Conservation (phyloP, 1,140 invertebrate genomes). For the Pogonus chalceus region DNA sequence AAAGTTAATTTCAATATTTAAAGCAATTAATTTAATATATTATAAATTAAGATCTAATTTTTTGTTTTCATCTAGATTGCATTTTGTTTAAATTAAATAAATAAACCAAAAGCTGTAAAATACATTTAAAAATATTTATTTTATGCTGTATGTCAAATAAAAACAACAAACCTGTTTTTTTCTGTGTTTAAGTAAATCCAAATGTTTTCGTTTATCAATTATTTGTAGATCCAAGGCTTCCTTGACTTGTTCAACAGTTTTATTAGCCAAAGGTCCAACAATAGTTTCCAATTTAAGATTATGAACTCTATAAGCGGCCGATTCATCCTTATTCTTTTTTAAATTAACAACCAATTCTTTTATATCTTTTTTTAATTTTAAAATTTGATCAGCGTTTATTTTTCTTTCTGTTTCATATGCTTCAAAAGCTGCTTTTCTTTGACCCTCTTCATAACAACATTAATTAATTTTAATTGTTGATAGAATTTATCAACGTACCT, state of each 20-base stretch:
- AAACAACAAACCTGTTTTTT: slow-evolving; percentile 48
- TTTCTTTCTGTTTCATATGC: slow-evolving; percentile 64
- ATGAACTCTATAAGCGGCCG: slow-evolving; percentile 23
- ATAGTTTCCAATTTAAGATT: slow-evolving; percentile 20
- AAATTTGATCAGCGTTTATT: slow-evolving; percentile 57
- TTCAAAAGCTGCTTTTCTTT: slow-evolving; percentile 69
- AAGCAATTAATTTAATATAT: no score
- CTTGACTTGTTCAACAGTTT: slow-evolving; percentile 44
- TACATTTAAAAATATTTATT: no score
- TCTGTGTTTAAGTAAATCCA: slow-evolving; percentile 61
- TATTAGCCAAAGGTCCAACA: slow-evolving; percentile 31
- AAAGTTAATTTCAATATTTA: no score
- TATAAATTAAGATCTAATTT: no score
- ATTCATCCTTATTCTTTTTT: slow-evolving; percentile 45
- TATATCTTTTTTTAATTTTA: slow-evolving; percentile 61
- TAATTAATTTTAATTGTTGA: slow-evolving; percentile 7
- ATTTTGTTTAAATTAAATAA: no score
- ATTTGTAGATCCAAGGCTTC: slow-evolving; percentile 61
- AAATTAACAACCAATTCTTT: slow-evolving; percentile 49
- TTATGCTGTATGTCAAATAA: no score
- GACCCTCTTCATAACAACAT: slow-evolving; percentile 50
- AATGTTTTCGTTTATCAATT: slow-evolving; percentile 59
- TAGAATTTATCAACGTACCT: slow-evolving; percentile 37
- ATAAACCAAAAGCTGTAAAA: no score
- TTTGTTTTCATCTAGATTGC: no score